These are phyloP conservation scores for Drosophila funebris DNA, from an alignment of 1,140 invertebrate species.

Conservation along the genomic window DNA sequence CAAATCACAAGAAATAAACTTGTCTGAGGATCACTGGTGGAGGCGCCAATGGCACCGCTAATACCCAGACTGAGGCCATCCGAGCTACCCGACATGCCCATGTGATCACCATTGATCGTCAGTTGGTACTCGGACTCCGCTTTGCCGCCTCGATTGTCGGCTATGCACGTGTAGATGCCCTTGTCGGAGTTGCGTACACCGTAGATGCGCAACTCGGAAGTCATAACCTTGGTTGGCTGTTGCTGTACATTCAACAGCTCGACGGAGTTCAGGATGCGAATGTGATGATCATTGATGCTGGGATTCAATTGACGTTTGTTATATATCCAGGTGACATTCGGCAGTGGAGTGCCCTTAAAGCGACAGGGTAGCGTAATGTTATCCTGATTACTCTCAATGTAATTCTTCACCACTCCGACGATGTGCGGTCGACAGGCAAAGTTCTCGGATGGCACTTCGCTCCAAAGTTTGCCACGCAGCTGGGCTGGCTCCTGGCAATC, in stretches of 20 bases:
- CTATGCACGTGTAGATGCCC: conserved; percentile 94
- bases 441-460: conserved; percentile 88
- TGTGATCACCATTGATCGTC: conserved; percentile 86
- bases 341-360: conserved; percentile 90
- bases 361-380: conserved; percentile 91
- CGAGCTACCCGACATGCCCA: conserved; percentile 73
- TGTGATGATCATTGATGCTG: conserved; percentile 84
- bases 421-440: conserved; percentile 94
- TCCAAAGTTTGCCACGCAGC: conserved; percentile 89
- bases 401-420: conserved; percentile 85
- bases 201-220: conserved; percentile 88
- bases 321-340: conserved; percentile 90
- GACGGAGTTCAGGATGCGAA: conserved; percentile 81
- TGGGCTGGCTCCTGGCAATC: conserved; percentile 88
- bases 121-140: conserved; percentile 88
- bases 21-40: conserved; percentile 65
- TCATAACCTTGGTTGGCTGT: conserved; percentile 43
- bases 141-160: conserved; percentile 92
- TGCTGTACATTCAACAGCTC: conserved; percentile 37
- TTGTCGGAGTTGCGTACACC: conserved; percentile 89
- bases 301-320: conserved; percentile 85
- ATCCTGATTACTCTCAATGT: conserved; percentile 86
- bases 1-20: conserved; percentile 85
- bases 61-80: conserved; percentile 67
- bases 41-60: conserved; percentile 68